These are phyloP conservation scores for Apteryx mantelli DNA, from an alignment of 2,113 vertebrate genomes.

Conservation along the genomic window DNA sequence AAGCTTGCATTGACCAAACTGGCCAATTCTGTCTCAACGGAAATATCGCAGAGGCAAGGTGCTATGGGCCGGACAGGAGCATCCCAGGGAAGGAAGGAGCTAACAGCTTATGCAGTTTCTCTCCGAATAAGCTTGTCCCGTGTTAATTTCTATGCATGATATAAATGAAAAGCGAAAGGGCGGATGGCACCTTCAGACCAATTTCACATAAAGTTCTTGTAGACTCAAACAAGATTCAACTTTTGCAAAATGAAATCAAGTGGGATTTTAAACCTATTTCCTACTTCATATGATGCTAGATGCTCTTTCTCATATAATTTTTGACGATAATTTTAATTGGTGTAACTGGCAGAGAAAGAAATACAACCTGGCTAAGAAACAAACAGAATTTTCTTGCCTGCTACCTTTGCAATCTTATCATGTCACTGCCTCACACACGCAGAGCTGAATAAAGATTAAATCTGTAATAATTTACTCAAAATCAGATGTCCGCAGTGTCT, in stretches of 20 bases:
- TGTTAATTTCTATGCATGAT: fast-evolving
- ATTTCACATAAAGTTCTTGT: background rate
- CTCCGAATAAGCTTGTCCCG: background rate
- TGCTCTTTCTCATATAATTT: background rate
- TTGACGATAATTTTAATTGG: background rate
- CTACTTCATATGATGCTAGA: slow-evolving; percentile 24
- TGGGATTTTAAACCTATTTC: background rate
- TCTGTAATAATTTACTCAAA: slow-evolving; percentile 3
- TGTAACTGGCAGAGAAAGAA: background rate
- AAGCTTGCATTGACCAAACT: background rate
- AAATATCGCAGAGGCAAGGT: background rate
- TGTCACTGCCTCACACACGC: background rate
- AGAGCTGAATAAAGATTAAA: slow-evolving; percentile 29
- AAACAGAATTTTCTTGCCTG: background rate
- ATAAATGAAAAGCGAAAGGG: background rate
- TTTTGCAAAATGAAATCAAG: slow-evolving; percentile 50
- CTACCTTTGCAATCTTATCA: slow-evolving; percentile 29
- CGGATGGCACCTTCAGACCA: fast-evolving
- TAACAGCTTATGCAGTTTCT: background rate
- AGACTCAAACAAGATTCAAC: slow-evolving; percentile 28
- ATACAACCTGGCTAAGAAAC: background rate
- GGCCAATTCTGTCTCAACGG: background rate
- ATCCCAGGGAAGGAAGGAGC: background rate
- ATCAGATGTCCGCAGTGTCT: background rate
- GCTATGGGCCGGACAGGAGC: background rate